These are phyloP conservation scores for Astreopora myriophthalma DNA, from an alignment of 64 coral and sea anemone species.

Conservation along the genomic window DNA sequence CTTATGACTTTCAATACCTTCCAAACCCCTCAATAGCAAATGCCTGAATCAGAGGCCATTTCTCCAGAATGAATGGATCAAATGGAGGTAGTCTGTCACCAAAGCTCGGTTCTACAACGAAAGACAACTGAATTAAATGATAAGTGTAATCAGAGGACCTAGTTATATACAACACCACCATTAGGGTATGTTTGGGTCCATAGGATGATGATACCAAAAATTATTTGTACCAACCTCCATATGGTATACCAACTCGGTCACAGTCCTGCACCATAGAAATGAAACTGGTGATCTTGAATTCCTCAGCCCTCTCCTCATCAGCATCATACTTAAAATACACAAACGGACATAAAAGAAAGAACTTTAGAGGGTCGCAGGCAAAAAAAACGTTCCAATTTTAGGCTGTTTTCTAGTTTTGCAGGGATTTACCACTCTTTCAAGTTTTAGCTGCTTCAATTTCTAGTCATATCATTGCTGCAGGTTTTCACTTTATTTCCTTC, in stretches of 20 bases:
- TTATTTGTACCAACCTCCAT: constrained; percentile 74
- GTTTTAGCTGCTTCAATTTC: no score
- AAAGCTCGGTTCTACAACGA: constrained; percentile 35
- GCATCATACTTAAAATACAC: constrained; percentile 55
- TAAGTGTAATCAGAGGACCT: not conserved
- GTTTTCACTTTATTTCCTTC: not conserved
- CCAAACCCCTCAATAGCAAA: constrained; percentile 91
- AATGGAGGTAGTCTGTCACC: constrained; percentile 63
- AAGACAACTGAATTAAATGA: not conserved
- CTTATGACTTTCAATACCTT: constrained; percentile 33
- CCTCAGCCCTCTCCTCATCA: constrained; percentile 82
- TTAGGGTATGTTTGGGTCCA: no score
- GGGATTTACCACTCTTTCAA: no score
- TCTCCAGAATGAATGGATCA: constrained; percentile 83
- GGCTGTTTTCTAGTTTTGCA: no score
- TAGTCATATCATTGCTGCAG: not conserved
- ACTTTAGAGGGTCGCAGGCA: no score
- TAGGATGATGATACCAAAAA: no score
- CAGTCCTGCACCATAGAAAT: constrained; percentile 81
- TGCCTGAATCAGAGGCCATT: constrained; percentile 95
- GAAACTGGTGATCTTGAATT: constrained; percentile 97
- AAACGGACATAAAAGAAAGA: not conserved
- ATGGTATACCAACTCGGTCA: constrained; percentile 73
- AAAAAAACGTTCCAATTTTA: no score
- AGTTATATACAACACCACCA: not conserved